A percentile compares a stretch with the other conserved stretches of the same genome.
These are phyloP conservation scores for Dynastes grantii DNA, from an alignment of 2,888 invertebrate genomes.

Conservation along the genomic window DNA sequence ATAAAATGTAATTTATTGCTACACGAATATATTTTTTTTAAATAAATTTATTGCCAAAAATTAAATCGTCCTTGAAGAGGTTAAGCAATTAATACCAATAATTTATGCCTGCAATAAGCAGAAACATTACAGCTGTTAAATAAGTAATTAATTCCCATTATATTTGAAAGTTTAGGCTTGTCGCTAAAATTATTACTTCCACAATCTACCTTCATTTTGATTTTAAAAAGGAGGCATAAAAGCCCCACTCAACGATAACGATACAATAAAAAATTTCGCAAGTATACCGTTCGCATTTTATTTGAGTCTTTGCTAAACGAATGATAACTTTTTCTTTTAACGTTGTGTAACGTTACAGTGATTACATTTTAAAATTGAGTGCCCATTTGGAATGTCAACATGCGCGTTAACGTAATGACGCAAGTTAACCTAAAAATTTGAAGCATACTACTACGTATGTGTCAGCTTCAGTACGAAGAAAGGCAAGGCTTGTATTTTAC, in stretches of 20 bases:
- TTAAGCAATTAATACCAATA: too few species aligned
- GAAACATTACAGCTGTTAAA: too few species aligned
- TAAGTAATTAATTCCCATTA: too few species aligned
- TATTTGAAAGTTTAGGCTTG: too few species aligned
- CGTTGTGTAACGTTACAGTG: conserved; percentile 13
- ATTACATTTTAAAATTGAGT: conserved; percentile 25
- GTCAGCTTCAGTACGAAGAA: neutral
- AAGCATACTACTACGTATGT: neutral
- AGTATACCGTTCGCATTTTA: neutral
- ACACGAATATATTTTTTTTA: too few species aligned
- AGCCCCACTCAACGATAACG: neutral
- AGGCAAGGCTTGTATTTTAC: neutral
- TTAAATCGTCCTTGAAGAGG: too few species aligned
- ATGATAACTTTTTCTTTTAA: conserved; percentile 2
- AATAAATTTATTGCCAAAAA: too few species aligned
- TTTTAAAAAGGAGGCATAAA: too few species aligned
- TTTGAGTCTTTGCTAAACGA: neutral
- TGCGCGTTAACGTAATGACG: neutral
- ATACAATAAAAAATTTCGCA: conserved; percentile 3
- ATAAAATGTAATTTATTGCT: too few species aligned
- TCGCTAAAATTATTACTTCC: too few species aligned
- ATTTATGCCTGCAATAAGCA: too few species aligned
- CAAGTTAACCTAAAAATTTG: conserved; percentile 23
- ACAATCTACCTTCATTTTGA: too few species aligned
- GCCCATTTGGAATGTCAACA: conserved; percentile 18